phyloP scores from a whole-genome alignment of 2,113 vertebrate genomes.

The Oryzias celebensis region DNA sequence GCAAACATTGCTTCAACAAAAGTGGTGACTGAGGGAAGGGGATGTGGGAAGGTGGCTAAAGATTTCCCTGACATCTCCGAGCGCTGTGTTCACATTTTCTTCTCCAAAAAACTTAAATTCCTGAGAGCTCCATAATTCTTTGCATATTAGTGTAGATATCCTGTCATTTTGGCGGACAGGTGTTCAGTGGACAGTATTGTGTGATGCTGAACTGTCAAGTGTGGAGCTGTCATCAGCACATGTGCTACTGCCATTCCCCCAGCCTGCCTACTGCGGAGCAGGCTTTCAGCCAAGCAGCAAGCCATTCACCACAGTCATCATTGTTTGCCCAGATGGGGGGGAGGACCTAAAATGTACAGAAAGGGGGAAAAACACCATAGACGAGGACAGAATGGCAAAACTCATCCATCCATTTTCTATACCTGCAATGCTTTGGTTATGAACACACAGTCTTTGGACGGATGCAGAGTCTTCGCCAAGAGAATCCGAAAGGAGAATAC shows the following conservation, averaged over 20 bases:
- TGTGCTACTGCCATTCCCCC: conserved; percentile 64
- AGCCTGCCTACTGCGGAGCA: conserved; percentile 52
- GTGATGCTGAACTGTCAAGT: conserved; percentile 39
- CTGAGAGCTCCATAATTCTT: not conserved
- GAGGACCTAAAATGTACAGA: conserved; percentile 60
- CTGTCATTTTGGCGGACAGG: conserved; percentile 50
- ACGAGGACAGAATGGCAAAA: conserved; percentile 33
- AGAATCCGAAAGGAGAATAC: no score
- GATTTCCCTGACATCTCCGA: conserved; percentile 34
- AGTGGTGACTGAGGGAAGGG: conserved; percentile 17
- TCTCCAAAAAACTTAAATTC: not conserved
- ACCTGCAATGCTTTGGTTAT: no score
- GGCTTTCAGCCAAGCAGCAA: conserved; percentile 51
- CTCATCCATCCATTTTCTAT: not conserved
- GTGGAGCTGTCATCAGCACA: conserved; percentile 70
- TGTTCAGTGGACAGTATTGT: conserved; percentile 69
- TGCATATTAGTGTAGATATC: conserved; percentile 24
- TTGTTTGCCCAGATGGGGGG: conserved; percentile 57
- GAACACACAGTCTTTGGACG: no score
- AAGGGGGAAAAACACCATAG: conserved; percentile 35
- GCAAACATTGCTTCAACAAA: conserved; percentile 62
- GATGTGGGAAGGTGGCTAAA: conserved; percentile 47
- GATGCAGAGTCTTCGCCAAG: no score
- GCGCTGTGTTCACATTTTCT: conserved; percentile 15
- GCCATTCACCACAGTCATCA: conserved; percentile 61